Base-by-base conservation (phyloP, 2,797 vertebrate genomes). In the Glyptemys insculpta region DNA sequence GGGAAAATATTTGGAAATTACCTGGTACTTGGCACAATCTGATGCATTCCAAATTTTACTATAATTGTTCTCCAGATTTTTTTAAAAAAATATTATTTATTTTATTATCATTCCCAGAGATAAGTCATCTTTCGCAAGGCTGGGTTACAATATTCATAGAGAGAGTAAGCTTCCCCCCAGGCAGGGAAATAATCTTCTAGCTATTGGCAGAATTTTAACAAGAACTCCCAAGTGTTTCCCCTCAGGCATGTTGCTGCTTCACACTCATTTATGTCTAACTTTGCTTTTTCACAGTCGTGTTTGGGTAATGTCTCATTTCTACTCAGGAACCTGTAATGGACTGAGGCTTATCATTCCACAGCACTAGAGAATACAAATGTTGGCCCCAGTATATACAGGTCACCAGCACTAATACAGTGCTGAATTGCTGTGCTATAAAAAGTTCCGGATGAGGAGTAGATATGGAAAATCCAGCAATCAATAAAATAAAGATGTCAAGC, bases 281-380 rank as follows among this genome's bases (percentile, higher is more conserved):
- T 95, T 91, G 12, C 14, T 81, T 92, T 85, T 88, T 81, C 29
- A 16, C 41, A 25, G 44, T 37, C 0, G 0, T 82, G 27, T 85
- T 91, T 86, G 6, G 79, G 25, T 84, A 86, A 57, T 59, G 4
- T 82, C 85, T 88, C 2, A 27, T 82, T 94, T 95, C 41, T 85
- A 44, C 41, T 14, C 8, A 27, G 8, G 27, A 68, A 47, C 15
- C 27, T 87, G 9, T 68, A 88, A 37, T 59, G 14, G 80, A 3
- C 57, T 90, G 52, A 81, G 78, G 4, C 4, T 1, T 54, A 29
- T 62, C 1, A 29, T 76, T 87, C 27, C 85, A 23, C 6, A 12
- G 12, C 41, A 92, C 1, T 15, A 54, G 85, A 93, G 44, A 88
- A 62, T 41, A 68, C 19, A 53, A 12, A 68, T 27, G 21, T 74